Percentiles rank a stretch among this genome's conserved stretches.
These are phyloP conservation scores for Quadroppia sp. DNA, from an alignment of 2,888 invertebrate genomes.

Conservation along the genomic window DNA sequence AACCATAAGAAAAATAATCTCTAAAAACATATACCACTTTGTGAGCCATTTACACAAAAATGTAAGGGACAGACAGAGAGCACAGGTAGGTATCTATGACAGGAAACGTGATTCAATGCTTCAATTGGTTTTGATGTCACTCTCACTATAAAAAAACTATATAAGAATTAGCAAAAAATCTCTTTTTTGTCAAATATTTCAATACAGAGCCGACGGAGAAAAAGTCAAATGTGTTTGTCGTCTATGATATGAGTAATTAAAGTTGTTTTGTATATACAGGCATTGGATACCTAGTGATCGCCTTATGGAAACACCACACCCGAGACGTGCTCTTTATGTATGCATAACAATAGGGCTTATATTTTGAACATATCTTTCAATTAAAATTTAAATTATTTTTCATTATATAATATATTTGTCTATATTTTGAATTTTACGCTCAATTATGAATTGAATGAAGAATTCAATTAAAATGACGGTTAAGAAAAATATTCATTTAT, in stretches of 20 bases:
- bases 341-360: too few species aligned
- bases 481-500: too few species aligned
- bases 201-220: background rate
- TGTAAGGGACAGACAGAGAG: background rate
- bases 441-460: too few species aligned
- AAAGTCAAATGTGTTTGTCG: background rate
- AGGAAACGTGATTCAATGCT: slow-evolving; percentile 35
- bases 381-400: too few species aligned
- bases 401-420: too few species aligned
- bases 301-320: background rate
- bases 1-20: too few species aligned
- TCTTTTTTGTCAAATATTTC: background rate
- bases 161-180: background rate
- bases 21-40: background rate
- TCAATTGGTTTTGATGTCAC: slow-evolving; percentile 30
- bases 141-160: background rate
- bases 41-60: background rate
- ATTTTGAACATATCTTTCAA: too few species aligned
- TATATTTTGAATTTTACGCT: too few species aligned
- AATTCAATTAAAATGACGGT: too few species aligned
- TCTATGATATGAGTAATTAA: background rate
- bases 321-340: background rate
- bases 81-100: slow-evolving; percentile 23
- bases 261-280: background rate
- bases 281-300: background rate